phyloP scores from a whole-genome alignment of 92 coral and sea anemone genomes.

The Parazoanthus darwini region DNA sequence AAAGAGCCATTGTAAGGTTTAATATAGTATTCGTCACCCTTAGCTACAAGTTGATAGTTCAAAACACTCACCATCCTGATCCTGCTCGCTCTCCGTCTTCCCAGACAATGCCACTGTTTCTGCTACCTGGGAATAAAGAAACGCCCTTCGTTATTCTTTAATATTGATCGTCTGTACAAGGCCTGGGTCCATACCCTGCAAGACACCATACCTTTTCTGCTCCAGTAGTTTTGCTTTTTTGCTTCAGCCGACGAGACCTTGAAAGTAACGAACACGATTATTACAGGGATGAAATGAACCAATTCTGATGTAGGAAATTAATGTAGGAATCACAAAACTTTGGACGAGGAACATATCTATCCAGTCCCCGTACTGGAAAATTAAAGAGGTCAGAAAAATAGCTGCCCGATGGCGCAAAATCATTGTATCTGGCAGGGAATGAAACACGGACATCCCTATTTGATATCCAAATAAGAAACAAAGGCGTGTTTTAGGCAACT shows the following conservation, averaged over 20 bases:
- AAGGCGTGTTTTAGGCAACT: too few relatives aligned
- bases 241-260: constrained; percentile 84
- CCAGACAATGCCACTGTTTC: not conserved
- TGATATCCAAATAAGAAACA: not conserved
- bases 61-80: not conserved
- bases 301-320: not conserved
- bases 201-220: constrained; percentile 71
- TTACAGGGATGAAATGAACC: not conserved
- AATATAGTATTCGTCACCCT: too few relatives aligned
- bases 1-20: not conserved
- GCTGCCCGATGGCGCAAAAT: too few relatives aligned
- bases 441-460: not conserved
- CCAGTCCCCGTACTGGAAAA: too few relatives aligned
- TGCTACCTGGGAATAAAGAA: not conserved
- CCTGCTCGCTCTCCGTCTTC: not conserved
- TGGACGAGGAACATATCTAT: too few relatives aligned
- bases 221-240: constrained; percentile 69
- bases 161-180: not conserved
- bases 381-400: too few relatives aligned
- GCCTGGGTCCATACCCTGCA: not conserved
- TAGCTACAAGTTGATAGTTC: not conserved
- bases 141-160: not conserved
- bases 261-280: not conserved
- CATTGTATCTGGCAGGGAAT: not conserved
- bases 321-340: too few relatives aligned